Percentiles rank a stretch among this genome's conserved stretches.
These are phyloP conservation scores for Corythornis madagascariensis DNA, from an alignment of 2,113 vertebrate genomes.

Conservation along the genomic window DNA sequence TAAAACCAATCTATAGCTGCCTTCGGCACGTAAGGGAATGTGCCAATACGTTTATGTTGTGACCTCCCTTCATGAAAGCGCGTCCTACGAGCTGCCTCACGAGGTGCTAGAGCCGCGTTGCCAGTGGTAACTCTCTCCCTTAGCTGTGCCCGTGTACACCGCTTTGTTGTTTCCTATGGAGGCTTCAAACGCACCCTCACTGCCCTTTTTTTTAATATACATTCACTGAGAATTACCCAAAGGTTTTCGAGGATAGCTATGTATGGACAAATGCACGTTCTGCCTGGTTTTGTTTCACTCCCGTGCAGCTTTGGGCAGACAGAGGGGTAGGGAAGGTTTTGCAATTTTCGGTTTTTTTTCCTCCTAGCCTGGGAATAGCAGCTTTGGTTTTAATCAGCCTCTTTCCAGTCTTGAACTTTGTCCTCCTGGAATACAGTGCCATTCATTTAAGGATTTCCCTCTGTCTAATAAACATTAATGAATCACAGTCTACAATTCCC, in stretches of 20 bases:
- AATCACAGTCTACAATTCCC: slow-evolving; percentile 13
- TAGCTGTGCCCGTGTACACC: not conserved
- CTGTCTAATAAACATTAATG: slow-evolving; percentile 57
- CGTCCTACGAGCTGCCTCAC: not conserved
- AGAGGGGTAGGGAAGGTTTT: not conserved
- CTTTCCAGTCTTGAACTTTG: slow-evolving; percentile 43
- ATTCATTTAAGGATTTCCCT: slow-evolving; percentile 49
- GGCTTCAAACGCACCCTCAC: not conserved
- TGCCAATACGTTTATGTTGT: not conserved
- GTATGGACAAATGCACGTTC: not conserved
- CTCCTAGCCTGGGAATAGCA: not conserved
- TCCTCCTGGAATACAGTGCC: slow-evolving; percentile 25
- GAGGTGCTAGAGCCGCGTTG: accelerated
- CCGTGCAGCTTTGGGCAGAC: not conserved
- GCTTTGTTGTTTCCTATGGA: not conserved
- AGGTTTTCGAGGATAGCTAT: not conserved
- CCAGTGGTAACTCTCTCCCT: not conserved
- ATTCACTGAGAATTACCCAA: not conserved
- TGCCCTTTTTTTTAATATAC: not conserved
- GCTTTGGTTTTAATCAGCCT: slow-evolving; percentile 49
- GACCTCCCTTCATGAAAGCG: not conserved
- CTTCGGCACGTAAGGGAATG: not conserved
- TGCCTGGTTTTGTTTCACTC: not conserved
- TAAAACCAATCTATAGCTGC: not conserved
- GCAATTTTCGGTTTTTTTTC: not conserved